A percentile compares a stretch with the other conserved stretches of the same genome.
phyloP scores from a whole-genome alignment of 2,797 vertebrate species.

The Hyperoplus lanceolatus region DNA sequence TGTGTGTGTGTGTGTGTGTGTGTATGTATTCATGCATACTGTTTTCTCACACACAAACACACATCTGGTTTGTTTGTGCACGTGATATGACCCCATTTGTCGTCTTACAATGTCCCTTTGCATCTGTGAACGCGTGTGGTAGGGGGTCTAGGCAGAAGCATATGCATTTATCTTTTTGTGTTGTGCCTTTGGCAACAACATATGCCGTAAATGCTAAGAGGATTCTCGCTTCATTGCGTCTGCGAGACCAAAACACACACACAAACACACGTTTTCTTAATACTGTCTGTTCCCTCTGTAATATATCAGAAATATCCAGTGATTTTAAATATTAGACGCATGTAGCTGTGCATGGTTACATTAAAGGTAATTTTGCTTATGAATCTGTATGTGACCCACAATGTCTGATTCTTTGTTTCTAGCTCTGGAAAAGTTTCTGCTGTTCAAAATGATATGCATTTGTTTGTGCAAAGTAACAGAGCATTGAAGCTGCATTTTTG shows the following conservation, averaged over 20 bases:
- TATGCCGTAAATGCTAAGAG: slow-evolving; percentile 72
- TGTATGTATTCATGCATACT: too few relatives aligned
- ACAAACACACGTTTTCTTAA: slow-evolving; percentile 12
- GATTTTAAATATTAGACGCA: background rate
- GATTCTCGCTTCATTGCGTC: slow-evolving; percentile 52
- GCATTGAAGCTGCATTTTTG: background rate
- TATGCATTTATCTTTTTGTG: slow-evolving; percentile 45
- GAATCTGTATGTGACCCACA: background rate
- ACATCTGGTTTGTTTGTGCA: background rate
- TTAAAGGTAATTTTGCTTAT: background rate
- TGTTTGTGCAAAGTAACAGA: background rate
- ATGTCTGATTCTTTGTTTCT: background rate
- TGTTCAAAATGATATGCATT: background rate
- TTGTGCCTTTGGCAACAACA: slow-evolving; percentile 53
- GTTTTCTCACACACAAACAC: too few relatives aligned
- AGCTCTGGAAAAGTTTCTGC: background rate
- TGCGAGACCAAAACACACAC: slow-evolving; percentile 10
- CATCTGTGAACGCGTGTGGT: background rate
- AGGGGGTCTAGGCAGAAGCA: slow-evolving; percentile 8
- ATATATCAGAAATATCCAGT: slow-evolving; percentile 14
- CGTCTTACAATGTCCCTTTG: background rate
- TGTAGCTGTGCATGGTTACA: background rate
- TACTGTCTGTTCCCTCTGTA: background rate
- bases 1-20: background rate
- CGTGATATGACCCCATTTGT: background rate